These are phyloP conservation scores for Notarius lentiginosus DNA, from an alignment of 2,113 vertebrate species.

Conservation along the genomic window DNA sequence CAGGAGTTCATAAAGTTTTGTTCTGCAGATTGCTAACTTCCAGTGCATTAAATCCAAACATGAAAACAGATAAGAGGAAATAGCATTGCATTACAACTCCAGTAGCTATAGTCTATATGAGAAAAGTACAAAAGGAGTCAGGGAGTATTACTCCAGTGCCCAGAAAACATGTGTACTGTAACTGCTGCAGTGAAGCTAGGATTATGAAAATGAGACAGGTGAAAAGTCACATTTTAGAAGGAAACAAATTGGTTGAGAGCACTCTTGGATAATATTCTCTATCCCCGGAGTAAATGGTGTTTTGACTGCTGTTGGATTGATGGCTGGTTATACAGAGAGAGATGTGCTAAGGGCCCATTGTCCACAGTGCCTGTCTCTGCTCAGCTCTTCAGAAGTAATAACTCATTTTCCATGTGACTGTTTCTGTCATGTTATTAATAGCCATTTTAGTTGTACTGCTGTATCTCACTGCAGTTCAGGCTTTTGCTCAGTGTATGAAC, in stretches of 20 bases:
- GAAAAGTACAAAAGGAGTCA: not conserved
- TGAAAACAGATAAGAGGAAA: not conserved
- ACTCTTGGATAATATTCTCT: not conserved
- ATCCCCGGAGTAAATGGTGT: not conserved
- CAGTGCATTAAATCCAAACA: not conserved
- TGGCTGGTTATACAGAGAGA: not conserved
- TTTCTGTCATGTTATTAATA: not conserved
- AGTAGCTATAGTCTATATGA: not conserved
- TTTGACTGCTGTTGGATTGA: not conserved
- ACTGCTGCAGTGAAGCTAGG: not conserved
- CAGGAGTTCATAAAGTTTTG: not conserved
- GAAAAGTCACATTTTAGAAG: not conserved
- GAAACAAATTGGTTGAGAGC: not conserved
- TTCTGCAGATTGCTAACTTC: not conserved
- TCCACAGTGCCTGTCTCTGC: not conserved
- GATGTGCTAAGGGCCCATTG: not conserved
- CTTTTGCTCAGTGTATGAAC: constrained; percentile 11
- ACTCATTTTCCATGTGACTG: not conserved
- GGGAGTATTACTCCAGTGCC: not conserved
- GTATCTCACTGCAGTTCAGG: not conserved
- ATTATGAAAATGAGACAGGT: not conserved
- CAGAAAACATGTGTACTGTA: not conserved
- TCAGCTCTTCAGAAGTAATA: not conserved
- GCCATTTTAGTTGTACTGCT: not conserved
- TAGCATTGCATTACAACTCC: not conserved